A percentile compares a stretch with the other conserved stretches of the same genome.
These are phyloP conservation scores for Lasiurus cinereus DNA, from an alignment of 2,113 vertebrate genomes.

Conservation along the genomic window DNA sequence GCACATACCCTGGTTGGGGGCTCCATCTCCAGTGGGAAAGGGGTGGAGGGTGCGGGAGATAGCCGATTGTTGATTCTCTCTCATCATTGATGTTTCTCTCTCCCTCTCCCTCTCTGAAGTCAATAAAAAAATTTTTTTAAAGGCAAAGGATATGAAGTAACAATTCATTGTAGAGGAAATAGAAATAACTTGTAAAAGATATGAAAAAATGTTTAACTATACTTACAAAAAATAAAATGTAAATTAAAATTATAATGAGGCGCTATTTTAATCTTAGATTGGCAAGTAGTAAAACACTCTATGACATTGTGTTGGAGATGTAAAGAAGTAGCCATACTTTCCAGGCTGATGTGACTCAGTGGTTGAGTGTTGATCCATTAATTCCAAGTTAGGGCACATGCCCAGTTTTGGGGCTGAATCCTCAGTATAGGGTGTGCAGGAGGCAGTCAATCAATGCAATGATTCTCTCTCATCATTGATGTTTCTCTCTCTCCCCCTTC, in stretches of 20 bases:
- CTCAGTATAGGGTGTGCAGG: too few relatives aligned
- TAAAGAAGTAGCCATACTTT: background rate
- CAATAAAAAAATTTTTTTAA: background rate
- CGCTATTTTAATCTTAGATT: slow-evolving; percentile 23
- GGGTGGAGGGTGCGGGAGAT: too few relatives aligned
- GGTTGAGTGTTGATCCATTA: too few relatives aligned
- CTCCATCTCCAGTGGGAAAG: too few relatives aligned
- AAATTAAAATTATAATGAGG: slow-evolving; percentile 14
- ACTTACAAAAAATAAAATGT: background rate
- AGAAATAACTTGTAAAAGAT: slow-evolving; percentile 32
- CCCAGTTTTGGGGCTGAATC: too few relatives aligned
- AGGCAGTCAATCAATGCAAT: too few relatives aligned
- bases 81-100: too few relatives aligned
- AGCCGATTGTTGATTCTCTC: too few relatives aligned
- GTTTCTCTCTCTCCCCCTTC: background rate
- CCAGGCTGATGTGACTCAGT: background rate
- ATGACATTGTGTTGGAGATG: background rate
- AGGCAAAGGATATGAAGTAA: slow-evolving; percentile 22
- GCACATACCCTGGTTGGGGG: too few relatives aligned
- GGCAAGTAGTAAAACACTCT: background rate
- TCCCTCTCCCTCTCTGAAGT: too few relatives aligned
- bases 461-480: too few relatives aligned
- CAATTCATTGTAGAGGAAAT: background rate
- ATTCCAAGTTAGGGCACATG: too few relatives aligned
- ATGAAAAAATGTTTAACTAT: background rate